Percentiles rank a stretch among this genome's conserved stretches.
Conservation (phyloP, 2,888 invertebrate genomes). For the Oxyscelio sp. region DNA sequence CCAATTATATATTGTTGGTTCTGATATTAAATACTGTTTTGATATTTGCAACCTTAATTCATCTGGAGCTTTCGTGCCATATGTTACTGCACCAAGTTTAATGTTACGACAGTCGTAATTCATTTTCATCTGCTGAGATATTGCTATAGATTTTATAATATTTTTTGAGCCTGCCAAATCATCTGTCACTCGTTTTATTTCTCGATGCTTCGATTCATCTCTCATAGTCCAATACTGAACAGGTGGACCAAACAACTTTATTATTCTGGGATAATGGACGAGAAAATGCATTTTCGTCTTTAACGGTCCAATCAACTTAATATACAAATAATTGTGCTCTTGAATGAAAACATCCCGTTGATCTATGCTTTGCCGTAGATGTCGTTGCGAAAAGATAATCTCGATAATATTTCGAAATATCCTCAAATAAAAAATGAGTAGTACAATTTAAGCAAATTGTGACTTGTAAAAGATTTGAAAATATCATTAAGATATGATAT, state of each 20-base stretch:
- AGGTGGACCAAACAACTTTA: slow-evolving; percentile 30
- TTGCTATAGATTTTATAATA: slow-evolving; percentile 29
- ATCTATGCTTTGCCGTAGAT: slow-evolving; percentile 4
- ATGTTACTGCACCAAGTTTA: background rate
- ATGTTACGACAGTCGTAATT: background rate
- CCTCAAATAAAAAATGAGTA: no score
- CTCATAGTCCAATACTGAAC: slow-evolving; percentile 44
- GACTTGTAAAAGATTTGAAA: no score
- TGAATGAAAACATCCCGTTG: slow-evolving; percentile 21
- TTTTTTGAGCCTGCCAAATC: slow-evolving; percentile 31
- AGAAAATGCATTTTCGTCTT: slow-evolving; percentile 30
- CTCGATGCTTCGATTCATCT: slow-evolving; percentile 39
- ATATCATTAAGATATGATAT: no score
- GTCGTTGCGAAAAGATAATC: slow-evolving; percentile 18
- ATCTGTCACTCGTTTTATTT: slow-evolving; percentile 23
- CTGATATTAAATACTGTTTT: slow-evolving; percentile 11
- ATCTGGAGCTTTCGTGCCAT: slow-evolving; percentile 21
- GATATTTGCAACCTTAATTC: background rate
- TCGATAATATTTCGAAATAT: slow-evolving; percentile 28
- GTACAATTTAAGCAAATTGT: no score
- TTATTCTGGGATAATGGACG: slow-evolving; percentile 29
- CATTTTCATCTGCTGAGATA: slow-evolving; percentile 32
- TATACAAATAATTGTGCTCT: slow-evolving; percentile 39
- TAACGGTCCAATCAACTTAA: slow-evolving; percentile 19
- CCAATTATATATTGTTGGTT: slow-evolving; percentile 9